phyloP scores from a whole-genome alignment of 2,113 vertebrate species.

The Tragulus kanchil region DNA sequence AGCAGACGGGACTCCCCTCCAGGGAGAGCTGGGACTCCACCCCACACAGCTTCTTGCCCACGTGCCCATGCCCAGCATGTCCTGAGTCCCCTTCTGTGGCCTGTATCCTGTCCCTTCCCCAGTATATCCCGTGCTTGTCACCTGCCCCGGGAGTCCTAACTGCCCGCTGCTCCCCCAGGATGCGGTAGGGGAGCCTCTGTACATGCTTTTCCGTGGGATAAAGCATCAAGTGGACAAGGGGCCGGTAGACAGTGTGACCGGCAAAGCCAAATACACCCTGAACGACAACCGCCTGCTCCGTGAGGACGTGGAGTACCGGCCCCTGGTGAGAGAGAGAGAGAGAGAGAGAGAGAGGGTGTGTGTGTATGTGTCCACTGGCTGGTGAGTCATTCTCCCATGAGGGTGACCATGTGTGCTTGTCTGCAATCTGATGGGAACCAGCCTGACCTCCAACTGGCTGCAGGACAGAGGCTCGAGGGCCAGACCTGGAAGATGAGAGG shows the following conservation, averaged over 20 bases:
- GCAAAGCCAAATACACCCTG: constrained; percentile 98
- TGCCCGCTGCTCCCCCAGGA: constrained; percentile 88
- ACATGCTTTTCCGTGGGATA: constrained; percentile 98
- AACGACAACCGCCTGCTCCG: constrained; percentile 97
- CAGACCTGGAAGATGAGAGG: neutral
- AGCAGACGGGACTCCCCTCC: rapidly evolving
- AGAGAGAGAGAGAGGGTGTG: too few relatives aligned
- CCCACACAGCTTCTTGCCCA: rapidly evolving
- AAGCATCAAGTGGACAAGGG: constrained; percentile 99
- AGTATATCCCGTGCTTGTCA: neutral
- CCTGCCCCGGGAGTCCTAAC: neutral
- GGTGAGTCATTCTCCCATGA: neutral
- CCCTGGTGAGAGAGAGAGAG: constrained; percentile 90
- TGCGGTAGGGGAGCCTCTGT: constrained; percentile 96
- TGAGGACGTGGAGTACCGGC: constrained; percentile 97
- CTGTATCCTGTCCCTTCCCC: neutral
- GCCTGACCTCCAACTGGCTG: neutral
- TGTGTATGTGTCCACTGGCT: too few relatives aligned
- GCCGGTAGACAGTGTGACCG: constrained; percentile 97
- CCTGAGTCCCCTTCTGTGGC: neutral
- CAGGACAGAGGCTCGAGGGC: neutral
- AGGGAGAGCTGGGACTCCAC: neutral
- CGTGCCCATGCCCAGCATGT: neutral
- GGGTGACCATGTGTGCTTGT: neutral
- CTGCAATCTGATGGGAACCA: neutral